Evolutionary conservation across 2,113 vertebrate species (phyloP), one percentile per base, ranked within the genome.

Genomic region (Burhinus bistriatus): DNA sequence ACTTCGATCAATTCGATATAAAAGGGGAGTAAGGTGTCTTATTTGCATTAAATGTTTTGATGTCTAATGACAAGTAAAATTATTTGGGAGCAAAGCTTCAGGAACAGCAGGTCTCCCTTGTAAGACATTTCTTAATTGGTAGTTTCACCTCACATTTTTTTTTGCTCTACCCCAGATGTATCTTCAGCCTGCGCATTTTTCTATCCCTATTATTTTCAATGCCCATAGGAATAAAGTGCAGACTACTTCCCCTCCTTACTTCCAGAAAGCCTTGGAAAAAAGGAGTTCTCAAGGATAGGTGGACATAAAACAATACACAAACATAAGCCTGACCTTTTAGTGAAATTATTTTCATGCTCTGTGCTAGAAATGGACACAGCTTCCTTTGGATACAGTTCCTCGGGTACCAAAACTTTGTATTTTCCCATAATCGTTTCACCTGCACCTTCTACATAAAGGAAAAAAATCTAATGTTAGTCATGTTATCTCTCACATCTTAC

Each of bases 401-500:
- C 17, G 4, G 6, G 34, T 55, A 75, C 10, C 49, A 75, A 73
- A 64, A 7, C 16, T n/a, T 15, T 44, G 15, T 30, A 14, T 79
- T 89, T 89, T 62, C 29, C n/a, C 14, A 11, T 15, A 22, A 66
- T 25, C 4, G 9, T 44, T 93, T 34, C 21, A 18, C 19, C 32
- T 62, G 30, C 15, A 51, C 3, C 11, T 82, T 59, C 47, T 49
- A 20, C 49, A 10, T 25, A 36, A 52, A 61, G 16, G 21, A 51
- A 7, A 70, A 62, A 89, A 83, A 42, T 11, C 38, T 38, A 5
- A 10, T n/a, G 42, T n/a, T 75, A 19, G 7, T 20, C 36, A 4
- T 5, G 17, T 25, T 10, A 8, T 20, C 9, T 51, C 52, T 61
- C 57, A 26, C 0, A 0, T 7, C 23, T 36, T 22, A 32, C 1